These are phyloP conservation scores for Monoplex corrugatus DNA, from an alignment of 2,888 invertebrate species.

Conservation along the genomic window DNA sequence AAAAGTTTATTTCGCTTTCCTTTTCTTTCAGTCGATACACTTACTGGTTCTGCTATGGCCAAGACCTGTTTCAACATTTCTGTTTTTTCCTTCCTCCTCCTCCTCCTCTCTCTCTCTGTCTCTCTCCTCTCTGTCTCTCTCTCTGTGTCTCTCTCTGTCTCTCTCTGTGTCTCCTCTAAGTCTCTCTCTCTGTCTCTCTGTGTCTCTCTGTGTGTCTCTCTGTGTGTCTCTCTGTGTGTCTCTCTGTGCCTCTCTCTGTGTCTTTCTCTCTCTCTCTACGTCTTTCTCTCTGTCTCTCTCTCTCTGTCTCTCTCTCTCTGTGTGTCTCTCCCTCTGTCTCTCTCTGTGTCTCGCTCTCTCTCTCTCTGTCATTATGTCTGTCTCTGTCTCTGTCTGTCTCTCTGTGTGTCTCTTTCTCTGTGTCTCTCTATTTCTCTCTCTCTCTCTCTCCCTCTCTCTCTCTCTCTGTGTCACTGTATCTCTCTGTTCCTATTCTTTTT, in stretches of 20 bases:
- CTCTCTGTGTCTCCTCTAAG: neutral
- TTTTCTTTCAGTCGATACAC: too few relatives aligned
- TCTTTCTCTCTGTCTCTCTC: neutral
- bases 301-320: neutral
- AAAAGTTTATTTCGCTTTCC: too few relatives aligned
- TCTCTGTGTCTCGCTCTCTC: too few relatives aligned
- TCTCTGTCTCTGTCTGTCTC: neutral
- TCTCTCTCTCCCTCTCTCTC: neutral
- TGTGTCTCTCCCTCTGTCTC: too few relatives aligned
- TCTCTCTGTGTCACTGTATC: neutral
- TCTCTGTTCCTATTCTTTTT: neutral
- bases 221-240: neutral
- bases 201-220: neutral
- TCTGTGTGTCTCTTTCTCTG: neutral
- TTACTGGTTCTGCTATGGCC: too few relatives aligned
- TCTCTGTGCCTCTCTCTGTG: neutral
- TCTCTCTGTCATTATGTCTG: too few relatives aligned
- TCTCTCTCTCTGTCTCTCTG: neutral
- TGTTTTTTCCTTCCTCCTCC: too few relatives aligned
- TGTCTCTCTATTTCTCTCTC: neutral
- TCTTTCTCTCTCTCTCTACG: neutral
- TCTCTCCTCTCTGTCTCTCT: constrained; percentile 26
- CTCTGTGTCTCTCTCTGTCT: constrained; percentile 16
- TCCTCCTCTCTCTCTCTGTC: neutral
- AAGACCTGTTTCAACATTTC: too few relatives aligned